These are phyloP conservation scores for Gymnoscopelus microlampas DNA, from an alignment of 2,797 vertebrate species.

Conservation along the genomic window DNA sequence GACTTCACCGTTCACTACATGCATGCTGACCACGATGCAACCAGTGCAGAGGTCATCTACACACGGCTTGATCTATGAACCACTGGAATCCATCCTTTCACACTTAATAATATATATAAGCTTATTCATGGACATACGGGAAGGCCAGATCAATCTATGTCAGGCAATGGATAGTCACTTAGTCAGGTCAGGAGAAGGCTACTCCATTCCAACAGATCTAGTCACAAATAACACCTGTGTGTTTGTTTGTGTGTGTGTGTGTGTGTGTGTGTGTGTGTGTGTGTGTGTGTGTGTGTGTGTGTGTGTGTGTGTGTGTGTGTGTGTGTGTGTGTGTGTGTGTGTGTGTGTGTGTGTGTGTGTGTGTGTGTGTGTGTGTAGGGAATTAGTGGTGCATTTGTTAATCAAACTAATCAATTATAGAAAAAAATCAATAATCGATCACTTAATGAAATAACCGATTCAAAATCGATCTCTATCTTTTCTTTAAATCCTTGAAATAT, in stretches of 20 bases:
- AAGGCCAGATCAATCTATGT: slow-evolving; percentile 20
- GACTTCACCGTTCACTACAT: slow-evolving; percentile 54
- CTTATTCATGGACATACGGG: slow-evolving; percentile 27
- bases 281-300: too few relatives aligned
- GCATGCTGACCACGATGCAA: slow-evolving; percentile 31
- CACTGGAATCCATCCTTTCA: slow-evolving; percentile 2
- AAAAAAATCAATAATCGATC: too few relatives aligned
- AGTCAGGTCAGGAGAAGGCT: background rate
- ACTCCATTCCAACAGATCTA: slow-evolving; percentile 4
- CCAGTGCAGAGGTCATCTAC: slow-evolving; percentile 31
- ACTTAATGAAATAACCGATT: too few relatives aligned
- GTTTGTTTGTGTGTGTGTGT: background rate
- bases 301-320: too few relatives aligned
- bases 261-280: slow-evolving; percentile 6
- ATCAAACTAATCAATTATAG: slow-evolving; percentile 10
- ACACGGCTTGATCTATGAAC: slow-evolving; percentile 7
- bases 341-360: too few relatives aligned
- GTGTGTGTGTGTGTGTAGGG: background rate
- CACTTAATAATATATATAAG: slow-evolving; percentile 6
- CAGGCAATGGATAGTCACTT: slow-evolving; percentile 19
- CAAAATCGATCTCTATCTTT: background rate
- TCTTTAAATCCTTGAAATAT: too few relatives aligned
- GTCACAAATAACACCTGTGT: slow-evolving; percentile 40
- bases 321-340: too few relatives aligned
- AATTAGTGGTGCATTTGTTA: slow-evolving; percentile 8